phyloP scores from a whole-genome alignment of 1,140 invertebrate species.

The Drosophila ogumai region DNA sequence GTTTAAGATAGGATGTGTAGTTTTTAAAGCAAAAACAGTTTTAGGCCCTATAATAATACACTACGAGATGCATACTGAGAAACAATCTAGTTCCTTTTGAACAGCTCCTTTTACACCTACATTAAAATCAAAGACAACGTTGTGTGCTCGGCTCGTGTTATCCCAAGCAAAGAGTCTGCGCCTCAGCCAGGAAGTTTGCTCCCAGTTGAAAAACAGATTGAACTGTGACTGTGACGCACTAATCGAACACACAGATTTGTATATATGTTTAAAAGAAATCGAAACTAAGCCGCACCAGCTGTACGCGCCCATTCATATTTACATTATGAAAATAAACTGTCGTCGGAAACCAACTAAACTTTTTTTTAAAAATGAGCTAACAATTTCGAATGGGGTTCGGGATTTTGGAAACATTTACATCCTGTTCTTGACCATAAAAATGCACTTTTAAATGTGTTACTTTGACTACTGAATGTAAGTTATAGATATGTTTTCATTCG shows the following conservation, averaged over 20 bases:
- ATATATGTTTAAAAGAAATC: slow-evolving; percentile 54
- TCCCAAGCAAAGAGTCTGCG: slow-evolving; percentile 27
- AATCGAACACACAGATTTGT: slow-evolving; percentile 66
- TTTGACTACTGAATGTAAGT: too few relatives aligned
- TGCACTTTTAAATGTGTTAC: neutral
- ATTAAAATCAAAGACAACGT: slow-evolving; percentile 53
- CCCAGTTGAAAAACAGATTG: slow-evolving; percentile 8
- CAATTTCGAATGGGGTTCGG: too few relatives aligned
- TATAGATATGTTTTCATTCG: neutral
- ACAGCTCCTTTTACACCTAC: slow-evolving; percentile 50
- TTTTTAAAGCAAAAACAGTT: slow-evolving; percentile 69
- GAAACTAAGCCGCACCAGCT: slow-evolving; percentile 42
- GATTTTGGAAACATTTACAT: too few relatives aligned
- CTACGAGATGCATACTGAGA: slow-evolving; percentile 47
- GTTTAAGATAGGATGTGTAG: slow-evolving; percentile 68
- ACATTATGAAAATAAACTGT: slow-evolving; percentile 71
- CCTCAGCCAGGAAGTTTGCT: slow-evolving; percentile 1
- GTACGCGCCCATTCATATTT: slow-evolving; percentile 55
- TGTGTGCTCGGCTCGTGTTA: slow-evolving; percentile 49
- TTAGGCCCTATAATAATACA: slow-evolving; percentile 71
- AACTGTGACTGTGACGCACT: slow-evolving; percentile 15
- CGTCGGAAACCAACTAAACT: slow-evolving; percentile 40
- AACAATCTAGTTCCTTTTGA: slow-evolving; percentile 72
- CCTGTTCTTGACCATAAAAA: neutral
- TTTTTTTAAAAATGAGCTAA: neutral